A percentile compares a stretch with the other conserved stretches of the same genome.
These are phyloP conservation scores for Cranoglanis bouderius DNA, from an alignment of 2,113 vertebrate genomes.

Conservation along the genomic window DNA sequence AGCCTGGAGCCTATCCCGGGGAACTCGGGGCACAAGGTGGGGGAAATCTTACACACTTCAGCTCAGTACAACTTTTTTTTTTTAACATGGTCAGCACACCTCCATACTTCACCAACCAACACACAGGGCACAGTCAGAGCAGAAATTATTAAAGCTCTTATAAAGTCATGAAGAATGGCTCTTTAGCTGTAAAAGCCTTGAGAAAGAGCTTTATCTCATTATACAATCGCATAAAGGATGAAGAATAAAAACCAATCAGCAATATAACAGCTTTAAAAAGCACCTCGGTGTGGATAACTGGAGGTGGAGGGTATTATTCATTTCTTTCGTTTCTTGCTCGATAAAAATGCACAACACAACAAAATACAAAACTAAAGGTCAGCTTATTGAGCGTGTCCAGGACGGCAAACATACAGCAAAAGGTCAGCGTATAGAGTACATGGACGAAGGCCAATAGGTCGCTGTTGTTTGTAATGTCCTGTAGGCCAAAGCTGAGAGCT, in stretches of 20 bases:
- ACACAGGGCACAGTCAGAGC: neutral
- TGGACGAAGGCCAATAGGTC: neutral
- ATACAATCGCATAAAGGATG: neutral
- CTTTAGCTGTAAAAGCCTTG: neutral
- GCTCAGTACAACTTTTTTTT: too few species aligned
- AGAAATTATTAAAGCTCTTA: neutral
- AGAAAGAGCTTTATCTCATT: neutral
- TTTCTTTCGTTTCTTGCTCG: neutral
- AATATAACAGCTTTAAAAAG: neutral
- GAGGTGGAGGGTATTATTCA: neutral
- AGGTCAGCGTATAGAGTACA: slow-evolving; percentile 17
- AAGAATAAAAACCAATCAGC: neutral
- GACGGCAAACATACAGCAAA: neutral
- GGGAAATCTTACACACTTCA: too few species aligned
- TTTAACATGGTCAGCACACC: too few species aligned
- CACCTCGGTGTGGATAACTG: neutral
- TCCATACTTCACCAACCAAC: too few species aligned
- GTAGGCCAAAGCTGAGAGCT: neutral
- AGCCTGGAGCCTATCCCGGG: too few species aligned
- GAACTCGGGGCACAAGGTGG: too few species aligned
- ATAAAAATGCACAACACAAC: neutral
- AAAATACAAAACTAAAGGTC: slow-evolving; percentile 19
- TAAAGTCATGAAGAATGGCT: neutral
- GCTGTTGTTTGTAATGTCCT: neutral
- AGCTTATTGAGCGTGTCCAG: neutral